phyloP scores from a whole-genome alignment of 2,113 vertebrate species.

The Nyctibius bracteatus region DNA sequence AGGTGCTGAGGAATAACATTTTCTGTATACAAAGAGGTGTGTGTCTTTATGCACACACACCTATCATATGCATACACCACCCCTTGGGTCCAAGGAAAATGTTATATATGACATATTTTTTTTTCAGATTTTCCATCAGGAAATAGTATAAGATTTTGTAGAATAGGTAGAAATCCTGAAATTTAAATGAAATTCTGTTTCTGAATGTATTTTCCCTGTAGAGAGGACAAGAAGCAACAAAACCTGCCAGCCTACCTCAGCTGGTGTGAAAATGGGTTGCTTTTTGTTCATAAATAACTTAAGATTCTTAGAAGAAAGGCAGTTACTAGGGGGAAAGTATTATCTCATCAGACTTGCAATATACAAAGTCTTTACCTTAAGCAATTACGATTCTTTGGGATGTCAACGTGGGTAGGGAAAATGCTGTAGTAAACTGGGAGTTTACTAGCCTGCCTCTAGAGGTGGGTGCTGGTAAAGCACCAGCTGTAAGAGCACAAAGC shows the following conservation, averaged over 20 bases:
- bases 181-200: background rate
- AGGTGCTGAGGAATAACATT: background rate
- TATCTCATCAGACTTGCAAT: background rate
- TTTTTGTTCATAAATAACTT: background rate
- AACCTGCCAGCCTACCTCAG: background rate
- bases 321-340: background rate
- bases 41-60: background rate
- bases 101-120: background rate
- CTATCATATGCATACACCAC: background rate
- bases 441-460: background rate
- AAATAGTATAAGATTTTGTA: background rate
- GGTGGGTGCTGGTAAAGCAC: background rate
- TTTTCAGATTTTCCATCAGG: background rate
- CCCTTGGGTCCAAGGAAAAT: background rate
- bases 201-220: background rate
- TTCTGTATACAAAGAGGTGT: background rate
- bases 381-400: background rate
- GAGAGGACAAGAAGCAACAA: background rate
- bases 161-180: background rate
- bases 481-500: background rate
- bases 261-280: background rate
- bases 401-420: background rate
- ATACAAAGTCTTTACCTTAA: background rate
- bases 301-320: background rate
- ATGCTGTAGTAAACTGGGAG: background rate